A percentile compares a stretch with the other conserved stretches of the same genome.
phyloP scores from a whole-genome alignment of 2,888 invertebrate genomes.

The Xanthorhoe designata region DNA sequence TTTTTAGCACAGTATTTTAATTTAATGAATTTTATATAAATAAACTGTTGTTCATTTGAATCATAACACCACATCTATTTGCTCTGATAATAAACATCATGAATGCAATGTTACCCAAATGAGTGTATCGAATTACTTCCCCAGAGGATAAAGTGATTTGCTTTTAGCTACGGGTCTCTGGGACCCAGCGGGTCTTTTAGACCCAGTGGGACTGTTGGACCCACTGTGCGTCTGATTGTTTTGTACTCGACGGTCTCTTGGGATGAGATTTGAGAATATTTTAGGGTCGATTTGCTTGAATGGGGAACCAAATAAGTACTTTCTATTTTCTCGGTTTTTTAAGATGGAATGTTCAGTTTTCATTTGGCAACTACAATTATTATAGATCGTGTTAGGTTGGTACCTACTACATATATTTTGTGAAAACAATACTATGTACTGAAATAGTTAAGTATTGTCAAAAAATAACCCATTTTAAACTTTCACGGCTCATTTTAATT shows the following conservation, averaged over 20 bases:
- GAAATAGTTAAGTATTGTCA: too few relatives aligned
- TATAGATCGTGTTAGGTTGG: too few relatives aligned
- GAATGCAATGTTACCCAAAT: conserved; percentile 63
- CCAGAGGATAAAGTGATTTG: conserved; percentile 60
- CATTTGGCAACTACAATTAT: too few relatives aligned
- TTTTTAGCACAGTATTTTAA: background rate
- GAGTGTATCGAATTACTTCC: conserved; percentile 72
- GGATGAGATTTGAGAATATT: conserved; percentile 28
- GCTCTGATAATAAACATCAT: conserved; percentile 40
- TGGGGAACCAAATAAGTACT: conserved; percentile 10
- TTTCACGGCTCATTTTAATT: too few relatives aligned
- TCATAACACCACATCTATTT: conserved; percentile 4
- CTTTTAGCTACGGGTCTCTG: conserved; percentile 50
- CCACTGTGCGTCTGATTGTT: conserved; percentile 41
- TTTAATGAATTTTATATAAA: too few relatives aligned
- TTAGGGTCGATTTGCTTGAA: conserved; percentile 12
- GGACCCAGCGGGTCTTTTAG: conserved; percentile 18
- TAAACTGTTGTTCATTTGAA: background rate
- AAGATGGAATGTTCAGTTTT: background rate
- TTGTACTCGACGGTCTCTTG: conserved; percentile 30
- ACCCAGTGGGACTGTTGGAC: conserved; percentile 21
- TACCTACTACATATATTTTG: too few relatives aligned
- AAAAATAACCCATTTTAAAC: too few relatives aligned
- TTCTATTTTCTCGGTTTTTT: conserved; percentile 1
- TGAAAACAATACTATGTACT: too few relatives aligned